phyloP scores from a whole-genome alignment of 2,888 invertebrate genomes.

The Diplazon laetatorius region DNA sequence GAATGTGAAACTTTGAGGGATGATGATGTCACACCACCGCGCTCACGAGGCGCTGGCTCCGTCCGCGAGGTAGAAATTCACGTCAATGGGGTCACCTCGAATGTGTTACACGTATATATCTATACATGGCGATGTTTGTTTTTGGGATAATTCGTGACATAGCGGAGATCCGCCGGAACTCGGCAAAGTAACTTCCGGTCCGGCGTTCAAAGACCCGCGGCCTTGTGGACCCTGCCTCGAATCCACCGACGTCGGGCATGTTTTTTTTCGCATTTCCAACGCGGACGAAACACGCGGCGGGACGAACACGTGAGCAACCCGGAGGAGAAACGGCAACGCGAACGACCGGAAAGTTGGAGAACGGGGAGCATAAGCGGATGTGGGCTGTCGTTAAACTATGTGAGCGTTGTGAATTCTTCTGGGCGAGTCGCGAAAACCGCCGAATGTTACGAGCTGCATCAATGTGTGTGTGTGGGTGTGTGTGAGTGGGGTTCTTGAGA shows the following conservation, averaged over 20 bases:
- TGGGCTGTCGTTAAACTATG: constrained; percentile 56
- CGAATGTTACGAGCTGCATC: constrained; percentile 7
- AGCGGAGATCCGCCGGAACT: too few relatives aligned
- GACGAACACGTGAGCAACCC: constrained; percentile 4
- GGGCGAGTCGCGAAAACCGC: constrained; percentile 6
- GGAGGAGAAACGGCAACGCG: constrained; percentile 48
- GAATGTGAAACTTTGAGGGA: constrained; percentile 53
- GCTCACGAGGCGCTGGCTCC: too few relatives aligned
- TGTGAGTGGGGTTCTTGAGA: constrained; percentile 2
- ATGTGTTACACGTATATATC: too few relatives aligned
- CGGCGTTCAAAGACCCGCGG: constrained; percentile 71
- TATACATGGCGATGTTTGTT: too few relatives aligned
- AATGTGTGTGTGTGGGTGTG: neutral
- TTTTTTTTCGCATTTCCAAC: constrained; percentile 22
- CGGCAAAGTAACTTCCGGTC: constrained; percentile 68
- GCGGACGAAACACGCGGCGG: constrained; percentile 35
- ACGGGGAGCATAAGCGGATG: neutral
- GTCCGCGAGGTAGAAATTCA: too few relatives aligned
- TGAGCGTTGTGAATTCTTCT: constrained; percentile 47
- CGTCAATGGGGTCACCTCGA: too few relatives aligned
- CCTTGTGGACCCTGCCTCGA: constrained; percentile 42
- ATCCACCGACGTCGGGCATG: constrained; percentile 35
- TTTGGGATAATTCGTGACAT: too few relatives aligned
- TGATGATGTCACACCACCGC: constrained; percentile 20
- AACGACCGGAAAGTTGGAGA: constrained; percentile 1